phyloP scores from a whole-genome alignment of 2,888 invertebrate genomes.

The Acronicta leporina region DNA sequence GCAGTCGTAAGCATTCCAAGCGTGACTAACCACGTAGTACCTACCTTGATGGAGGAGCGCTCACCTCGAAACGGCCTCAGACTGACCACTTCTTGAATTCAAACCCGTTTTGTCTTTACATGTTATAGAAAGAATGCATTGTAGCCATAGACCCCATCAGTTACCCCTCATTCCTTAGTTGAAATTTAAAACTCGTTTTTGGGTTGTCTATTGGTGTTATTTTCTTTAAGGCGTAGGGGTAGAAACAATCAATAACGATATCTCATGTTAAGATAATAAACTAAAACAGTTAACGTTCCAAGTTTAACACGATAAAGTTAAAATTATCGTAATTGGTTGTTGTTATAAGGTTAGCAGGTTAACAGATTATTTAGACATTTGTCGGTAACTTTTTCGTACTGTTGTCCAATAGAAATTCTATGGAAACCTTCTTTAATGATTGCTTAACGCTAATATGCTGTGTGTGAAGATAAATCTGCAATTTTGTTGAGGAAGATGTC shows the following conservation, averaged over 20 bases:
- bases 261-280: not conserved
- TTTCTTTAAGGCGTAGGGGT: slow-evolving; percentile 14
- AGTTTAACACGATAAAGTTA: slow-evolving; percentile 1
- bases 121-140: slow-evolving; percentile 65
- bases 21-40: slow-evolving; percentile 80
- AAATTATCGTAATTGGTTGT: not conserved
- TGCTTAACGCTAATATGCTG: slow-evolving; percentile 3
- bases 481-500: slow-evolving; percentile 38
- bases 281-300: slow-evolving; percentile 5
- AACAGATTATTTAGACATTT: slow-evolving; percentile 15
- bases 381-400: not conserved
- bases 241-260: not conserved
- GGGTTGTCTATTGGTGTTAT: slow-evolving; percentile 14
- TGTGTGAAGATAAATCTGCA: slow-evolving; percentile 28
- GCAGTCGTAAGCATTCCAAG: slow-evolving; percentile 79
- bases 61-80: slow-evolving; percentile 82
- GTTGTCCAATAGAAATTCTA: not conserved
- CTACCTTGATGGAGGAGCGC: slow-evolving; percentile 75
- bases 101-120: slow-evolving; percentile 77
- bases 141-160: slow-evolving; percentile 34
- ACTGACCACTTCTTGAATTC: slow-evolving; percentile 81
- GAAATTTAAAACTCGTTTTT: slow-evolving; percentile 39
- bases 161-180: slow-evolving; percentile 48
- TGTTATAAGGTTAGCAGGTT: slow-evolving; percentile 15
- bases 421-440: not conserved